Conservation (phyloP, 2,888 invertebrate species). For the Yponomeuta sedellus region DNA sequence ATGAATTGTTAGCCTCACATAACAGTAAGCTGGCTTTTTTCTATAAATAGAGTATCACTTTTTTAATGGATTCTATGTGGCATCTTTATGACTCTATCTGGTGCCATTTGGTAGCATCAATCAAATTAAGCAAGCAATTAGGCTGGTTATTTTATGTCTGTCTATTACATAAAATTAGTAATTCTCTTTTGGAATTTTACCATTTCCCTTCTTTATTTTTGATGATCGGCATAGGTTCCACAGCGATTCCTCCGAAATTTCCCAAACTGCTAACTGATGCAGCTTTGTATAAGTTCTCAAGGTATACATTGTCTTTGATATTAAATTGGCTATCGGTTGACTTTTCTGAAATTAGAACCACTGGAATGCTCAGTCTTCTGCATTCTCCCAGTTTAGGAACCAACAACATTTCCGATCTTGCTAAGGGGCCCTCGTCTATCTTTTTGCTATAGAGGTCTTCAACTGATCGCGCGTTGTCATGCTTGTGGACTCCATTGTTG, state of each 20-base stretch:
- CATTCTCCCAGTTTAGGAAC: constrained; percentile 54
- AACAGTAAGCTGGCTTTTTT: background rate
- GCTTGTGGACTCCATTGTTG: constrained; percentile 29
- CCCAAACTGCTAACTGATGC: constrained; percentile 66
- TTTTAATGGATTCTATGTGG: background rate
- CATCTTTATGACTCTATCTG: background rate
- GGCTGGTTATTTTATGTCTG: background rate
- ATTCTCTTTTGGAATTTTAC: constrained; percentile 33
- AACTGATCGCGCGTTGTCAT: constrained; percentile 48
- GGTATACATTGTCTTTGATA: constrained; percentile 58
- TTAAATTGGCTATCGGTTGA: constrained; percentile 58
- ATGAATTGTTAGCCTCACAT: background rate
- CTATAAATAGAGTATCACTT: background rate
- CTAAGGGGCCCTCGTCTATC: constrained; percentile 35
- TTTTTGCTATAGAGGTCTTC: constrained; percentile 52
- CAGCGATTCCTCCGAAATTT: constrained; percentile 59
- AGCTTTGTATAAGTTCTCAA: constrained; percentile 66
- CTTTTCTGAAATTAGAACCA: constrained; percentile 55
- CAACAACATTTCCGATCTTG: constrained; percentile 49
- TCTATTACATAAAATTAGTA: background rate
- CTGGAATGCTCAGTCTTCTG: constrained; percentile 62
- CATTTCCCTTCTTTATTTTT: constrained; percentile 72
- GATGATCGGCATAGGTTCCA: constrained; percentile 65
- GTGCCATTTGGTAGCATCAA: background rate
- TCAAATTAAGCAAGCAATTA: background rate